These are phyloP conservation scores for Chrysocyon brachyurus DNA, from an alignment of 2,797 vertebrate species.

Conservation along the genomic window DNA sequence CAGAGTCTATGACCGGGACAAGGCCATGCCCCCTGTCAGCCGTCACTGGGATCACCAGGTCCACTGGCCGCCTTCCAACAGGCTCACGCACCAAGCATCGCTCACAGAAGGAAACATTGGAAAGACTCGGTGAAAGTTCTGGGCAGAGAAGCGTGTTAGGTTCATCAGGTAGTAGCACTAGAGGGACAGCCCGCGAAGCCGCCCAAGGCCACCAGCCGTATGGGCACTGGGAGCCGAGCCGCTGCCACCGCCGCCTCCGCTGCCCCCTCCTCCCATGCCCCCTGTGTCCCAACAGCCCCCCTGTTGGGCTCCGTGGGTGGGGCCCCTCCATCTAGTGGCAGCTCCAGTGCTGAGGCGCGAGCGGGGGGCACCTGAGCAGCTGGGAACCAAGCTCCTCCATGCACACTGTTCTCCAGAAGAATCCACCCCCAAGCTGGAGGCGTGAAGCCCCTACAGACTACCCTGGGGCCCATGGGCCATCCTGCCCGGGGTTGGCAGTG, in stretches of 20 bases:
- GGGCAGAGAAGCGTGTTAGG: not conserved
- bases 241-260: not conserved
- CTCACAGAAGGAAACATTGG: not conserved
- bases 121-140: not conserved
- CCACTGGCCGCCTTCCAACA: too few species aligned
- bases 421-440: too few species aligned
- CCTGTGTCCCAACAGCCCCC: too few species aligned
- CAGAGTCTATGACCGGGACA: too few species aligned
- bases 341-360: fast-evolving
- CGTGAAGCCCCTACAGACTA: fast-evolving
- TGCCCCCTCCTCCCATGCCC: too few species aligned
- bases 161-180: not conserved
- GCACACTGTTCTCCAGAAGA: not conserved
- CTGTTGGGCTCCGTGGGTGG: too few species aligned
- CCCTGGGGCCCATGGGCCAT: fast-evolving
- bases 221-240: conserved; percentile 58
- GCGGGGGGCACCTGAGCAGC: not conserved
- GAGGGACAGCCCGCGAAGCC: conserved; percentile 29
- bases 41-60: too few species aligned
- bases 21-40: too few species aligned
- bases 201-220: conserved; percentile 60
- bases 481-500: not conserved
- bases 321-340: not conserved
- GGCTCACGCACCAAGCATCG: not conserved
- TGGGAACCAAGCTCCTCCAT: not conserved